Evolutionary conservation across 2,113 vertebrate species (phyloP).

Genomic region (Ifrita kowaldi): DNA sequence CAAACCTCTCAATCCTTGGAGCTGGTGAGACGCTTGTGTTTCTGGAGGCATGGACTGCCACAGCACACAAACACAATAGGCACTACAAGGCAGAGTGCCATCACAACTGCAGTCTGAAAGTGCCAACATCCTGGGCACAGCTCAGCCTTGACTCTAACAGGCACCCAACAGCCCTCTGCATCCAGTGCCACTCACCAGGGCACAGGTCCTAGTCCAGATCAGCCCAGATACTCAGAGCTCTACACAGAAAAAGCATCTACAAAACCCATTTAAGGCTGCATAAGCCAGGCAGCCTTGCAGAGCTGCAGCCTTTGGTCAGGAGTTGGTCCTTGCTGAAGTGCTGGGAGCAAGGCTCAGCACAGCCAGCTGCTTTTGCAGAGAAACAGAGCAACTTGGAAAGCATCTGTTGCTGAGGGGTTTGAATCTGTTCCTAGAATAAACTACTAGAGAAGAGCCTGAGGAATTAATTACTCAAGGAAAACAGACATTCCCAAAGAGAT

Average conservation of each 20-base stretch:
- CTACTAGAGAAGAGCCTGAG: neutral
- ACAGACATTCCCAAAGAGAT: neutral
- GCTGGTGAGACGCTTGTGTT: fast-evolving
- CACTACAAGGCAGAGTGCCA: neutral
- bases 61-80: neutral
- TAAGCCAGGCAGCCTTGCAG: neutral
- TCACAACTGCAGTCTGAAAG: neutral
- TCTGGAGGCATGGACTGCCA: neutral
- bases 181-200: neutral
- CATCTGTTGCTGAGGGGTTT: neutral
- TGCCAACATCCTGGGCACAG: neutral
- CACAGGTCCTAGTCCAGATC: fast-evolving
- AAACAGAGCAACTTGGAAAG: neutral
- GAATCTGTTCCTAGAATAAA: neutral
- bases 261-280: neutral
- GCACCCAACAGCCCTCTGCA: neutral
- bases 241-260: neutral
- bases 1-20: neutral
- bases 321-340: neutral
- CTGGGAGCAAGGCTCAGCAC: neutral
- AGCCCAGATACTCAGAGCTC: neutral
- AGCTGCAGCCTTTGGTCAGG: neutral
- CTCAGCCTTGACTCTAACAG: neutral
- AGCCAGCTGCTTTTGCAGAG: neutral
- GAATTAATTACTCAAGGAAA: neutral